These are phyloP conservation scores for Leptestheria dahalacensis DNA, from an alignment of 1,140 invertebrate species.

Conservation along the genomic window DNA sequence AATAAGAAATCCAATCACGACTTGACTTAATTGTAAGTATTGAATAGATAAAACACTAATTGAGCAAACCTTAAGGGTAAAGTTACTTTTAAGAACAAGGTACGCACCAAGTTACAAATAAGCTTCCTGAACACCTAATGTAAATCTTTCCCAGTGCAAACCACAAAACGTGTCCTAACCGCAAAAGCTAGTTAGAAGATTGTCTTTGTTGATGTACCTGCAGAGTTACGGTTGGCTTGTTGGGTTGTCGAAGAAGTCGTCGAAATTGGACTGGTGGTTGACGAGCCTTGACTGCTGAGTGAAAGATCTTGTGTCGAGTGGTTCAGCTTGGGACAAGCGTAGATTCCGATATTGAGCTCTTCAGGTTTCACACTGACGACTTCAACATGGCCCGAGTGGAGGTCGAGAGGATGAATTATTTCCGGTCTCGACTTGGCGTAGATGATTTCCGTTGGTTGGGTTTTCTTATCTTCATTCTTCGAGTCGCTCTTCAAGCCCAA, in stretches of 20 bases:
- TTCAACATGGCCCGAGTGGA: constrained; percentile 53
- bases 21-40: neutral
- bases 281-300: neutral
- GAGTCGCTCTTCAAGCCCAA: constrained; percentile 55
- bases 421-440: constrained; percentile 39
- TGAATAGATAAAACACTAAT: constrained; percentile 1
- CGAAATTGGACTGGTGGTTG: neutral
- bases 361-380: constrained; percentile 40
- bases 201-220: no score
- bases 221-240: no score
- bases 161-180: no score
- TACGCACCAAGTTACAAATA: no score
- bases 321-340: neutral
- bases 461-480: constrained; percentile 38
- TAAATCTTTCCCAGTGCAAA: no score
- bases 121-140: no score
- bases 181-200: no score
- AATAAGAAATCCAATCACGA: neutral
- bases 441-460: constrained; percentile 26
- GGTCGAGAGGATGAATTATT: constrained; percentile 72
- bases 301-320: neutral
- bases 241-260: no score
- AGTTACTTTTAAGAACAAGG: no score
- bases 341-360: neutral
- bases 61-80: no score